These are phyloP conservation scores for Dasyprocta punctata DNA, from an alignment of 2,113 vertebrate species.

Conservation along the genomic window DNA sequence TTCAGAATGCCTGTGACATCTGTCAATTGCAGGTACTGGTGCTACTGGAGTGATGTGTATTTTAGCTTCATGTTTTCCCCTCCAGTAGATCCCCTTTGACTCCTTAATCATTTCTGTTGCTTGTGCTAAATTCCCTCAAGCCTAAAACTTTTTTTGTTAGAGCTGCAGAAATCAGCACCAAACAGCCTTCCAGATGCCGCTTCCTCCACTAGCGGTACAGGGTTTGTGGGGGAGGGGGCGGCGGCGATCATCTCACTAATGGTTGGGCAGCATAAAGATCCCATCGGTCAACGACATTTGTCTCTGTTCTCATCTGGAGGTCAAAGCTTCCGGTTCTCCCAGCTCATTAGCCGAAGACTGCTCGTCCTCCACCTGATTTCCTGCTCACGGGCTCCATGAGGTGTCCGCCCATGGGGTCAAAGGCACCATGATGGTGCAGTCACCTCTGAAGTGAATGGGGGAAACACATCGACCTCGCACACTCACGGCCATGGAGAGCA, in stretches of 20 bases:
- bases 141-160: constrained; percentile 52
- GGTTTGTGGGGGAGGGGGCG: constrained; percentile 9
- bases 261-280: constrained; percentile 7
- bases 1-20: neutral
- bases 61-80: constrained; percentile 59
- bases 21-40: neutral
- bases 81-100: constrained; percentile 46
- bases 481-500: neutral
- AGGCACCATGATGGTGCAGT: neutral
- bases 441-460: constrained; percentile 59
- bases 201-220: neutral
- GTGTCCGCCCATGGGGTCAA: constrained; percentile 58
- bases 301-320: constrained; percentile 65
- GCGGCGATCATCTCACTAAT: constrained; percentile 24
- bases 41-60: neutral
- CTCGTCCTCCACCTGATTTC: constrained; percentile 46
- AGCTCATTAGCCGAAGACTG: constrained; percentile 64
- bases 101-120: constrained; percentile 68
- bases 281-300: constrained; percentile 53
- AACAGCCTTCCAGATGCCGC: constrained; percentile 62
- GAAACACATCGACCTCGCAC: neutral
- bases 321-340: constrained; percentile 50
- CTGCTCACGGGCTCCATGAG: constrained; percentile 14
- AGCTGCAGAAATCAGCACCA: constrained; percentile 65
- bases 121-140: constrained; percentile 68